phyloP scores from a whole-genome alignment of 2,888 invertebrate genomes.

The Hymenopus coronatus region DNA sequence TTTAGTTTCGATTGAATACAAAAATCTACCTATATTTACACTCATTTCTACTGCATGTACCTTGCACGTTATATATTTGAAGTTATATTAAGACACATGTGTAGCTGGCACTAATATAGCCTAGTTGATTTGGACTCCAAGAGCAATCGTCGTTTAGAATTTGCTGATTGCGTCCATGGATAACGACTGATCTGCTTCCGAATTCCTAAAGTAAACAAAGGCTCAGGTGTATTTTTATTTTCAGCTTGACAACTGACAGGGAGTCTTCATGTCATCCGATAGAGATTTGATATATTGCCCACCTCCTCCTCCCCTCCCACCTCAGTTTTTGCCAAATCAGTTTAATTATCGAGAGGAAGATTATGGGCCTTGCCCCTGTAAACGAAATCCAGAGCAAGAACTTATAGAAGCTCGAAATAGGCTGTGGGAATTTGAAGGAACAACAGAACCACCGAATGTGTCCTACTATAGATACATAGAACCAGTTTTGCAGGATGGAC shows the following conservation, averaged over 20 bases:
- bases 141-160: too few species aligned
- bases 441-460: conserved; percentile 23
- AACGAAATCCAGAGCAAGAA: conserved; percentile 26
- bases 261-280: conserved; percentile 23
- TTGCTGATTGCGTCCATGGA: too few species aligned
- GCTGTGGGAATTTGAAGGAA: conserved; percentile 27
- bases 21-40: too few species aligned
- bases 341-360: background rate
- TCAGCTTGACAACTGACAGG: background rate
- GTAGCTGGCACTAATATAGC: too few species aligned
- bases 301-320: conserved; percentile 25
- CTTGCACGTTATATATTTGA: too few species aligned
- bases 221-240: background rate
- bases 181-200: too few species aligned
- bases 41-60: too few species aligned
- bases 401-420: conserved; percentile 21
- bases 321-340: background rate
- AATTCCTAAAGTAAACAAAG: too few species aligned
- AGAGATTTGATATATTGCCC: conserved; percentile 21
- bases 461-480: conserved; percentile 30
- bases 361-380: background rate
- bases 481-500: conserved; percentile 35
- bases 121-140: too few species aligned
- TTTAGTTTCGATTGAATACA: too few species aligned
- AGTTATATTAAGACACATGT: too few species aligned